A percentile compares a stretch with the other conserved stretches of the same genome.
Conservation (phyloP, 2,113 vertebrate genomes). For the Oryzias woworae region DNA sequence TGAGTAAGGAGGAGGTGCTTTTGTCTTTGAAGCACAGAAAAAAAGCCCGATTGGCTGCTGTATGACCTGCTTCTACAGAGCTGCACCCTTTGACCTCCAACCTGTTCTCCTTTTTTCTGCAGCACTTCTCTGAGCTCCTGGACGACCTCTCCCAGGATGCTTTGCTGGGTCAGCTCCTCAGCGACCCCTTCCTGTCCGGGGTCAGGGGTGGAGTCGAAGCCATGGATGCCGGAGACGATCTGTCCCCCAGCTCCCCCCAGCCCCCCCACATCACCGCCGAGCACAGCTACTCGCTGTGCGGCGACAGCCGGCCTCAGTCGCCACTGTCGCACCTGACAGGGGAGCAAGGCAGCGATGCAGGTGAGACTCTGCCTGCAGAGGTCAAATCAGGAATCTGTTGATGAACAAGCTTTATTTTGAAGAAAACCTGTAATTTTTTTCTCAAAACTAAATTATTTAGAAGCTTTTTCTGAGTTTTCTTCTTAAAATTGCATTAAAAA, state of each 20-base stretch:
- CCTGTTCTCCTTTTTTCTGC: slow-evolving; percentile 4
- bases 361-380: slow-evolving; percentile 62
- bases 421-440: too few species aligned
- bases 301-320: slow-evolving; percentile 92
- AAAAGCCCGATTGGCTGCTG: too few species aligned
- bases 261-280: slow-evolving; percentile 96
- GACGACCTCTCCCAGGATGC: slow-evolving; percentile 95
- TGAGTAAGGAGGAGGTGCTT: too few species aligned
- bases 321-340: slow-evolving; percentile 87
- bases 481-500: background rate
- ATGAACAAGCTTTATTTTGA: too few species aligned
- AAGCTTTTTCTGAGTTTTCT: background rate
- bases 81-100: too few species aligned
- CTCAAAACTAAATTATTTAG: too few species aligned
- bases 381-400: background rate
- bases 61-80: too few species aligned
- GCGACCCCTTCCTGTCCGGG: slow-evolving; percentile 94
- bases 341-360: slow-evolving; percentile 85
- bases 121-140: slow-evolving; percentile 96
- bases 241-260: slow-evolving; percentile 82
- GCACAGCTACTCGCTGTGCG: slow-evolving; percentile 96
- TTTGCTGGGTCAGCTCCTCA: slow-evolving; percentile 94
- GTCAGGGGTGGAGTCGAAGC: slow-evolving; percentile 75
- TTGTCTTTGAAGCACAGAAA: too few species aligned
- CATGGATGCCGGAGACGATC: slow-evolving; percentile 82